Evolutionary conservation across 1,140 invertebrate genomes (phyloP), one percentile per base, ranked within the genome.

Genomic region (Hylaeus volcanicus): DNA sequence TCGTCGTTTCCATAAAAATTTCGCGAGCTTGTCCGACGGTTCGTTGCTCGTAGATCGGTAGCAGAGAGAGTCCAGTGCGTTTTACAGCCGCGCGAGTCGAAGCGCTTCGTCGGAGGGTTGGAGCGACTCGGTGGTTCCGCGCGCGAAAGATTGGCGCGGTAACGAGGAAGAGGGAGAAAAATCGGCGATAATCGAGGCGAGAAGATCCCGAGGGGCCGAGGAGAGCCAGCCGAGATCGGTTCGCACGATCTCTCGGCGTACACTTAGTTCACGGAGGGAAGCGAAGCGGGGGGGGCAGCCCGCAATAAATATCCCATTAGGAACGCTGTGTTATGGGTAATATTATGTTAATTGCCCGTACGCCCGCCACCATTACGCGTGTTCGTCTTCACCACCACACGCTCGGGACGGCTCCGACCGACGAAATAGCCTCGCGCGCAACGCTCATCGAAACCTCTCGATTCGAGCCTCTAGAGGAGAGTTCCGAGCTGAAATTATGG

Each of bases 261-360:
- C 41, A 43, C 55, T 53, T 43, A 1, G 48, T 45, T 41, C 74
- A 37, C 37, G 2, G 43, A 8, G 26, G 26, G n/a, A 14, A 12
- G 26, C 26, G 6, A 3, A 9, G 60, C 14, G 53, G 12, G 63
- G 37, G 11, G 45, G 58, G 9, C 64, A 48, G 45, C 41, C 75
- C 64, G 79, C 74, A 77, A 86, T 89, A 86, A 86, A 89, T 89
- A 86, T 85, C 66, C 82, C 81, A 86, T 86, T 89, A 87, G 56
- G 65, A 87, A 86, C 73, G 86, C 81, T 77, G 63, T 63, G 82
- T 88, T 87, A 86, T 84, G 71, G 69, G 61, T 76, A 79, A 83
- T 84, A 85, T 88, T 87, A 86, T 86, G 75, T 83, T 86, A 86
- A 82, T 85, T 84, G 75, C 69, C 74, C 48, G 78, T 64, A 69